Evolutionary conservation across 2,797 vertebrate species (phyloP).

Genomic region (Sarcophilus harrisii): DNA sequence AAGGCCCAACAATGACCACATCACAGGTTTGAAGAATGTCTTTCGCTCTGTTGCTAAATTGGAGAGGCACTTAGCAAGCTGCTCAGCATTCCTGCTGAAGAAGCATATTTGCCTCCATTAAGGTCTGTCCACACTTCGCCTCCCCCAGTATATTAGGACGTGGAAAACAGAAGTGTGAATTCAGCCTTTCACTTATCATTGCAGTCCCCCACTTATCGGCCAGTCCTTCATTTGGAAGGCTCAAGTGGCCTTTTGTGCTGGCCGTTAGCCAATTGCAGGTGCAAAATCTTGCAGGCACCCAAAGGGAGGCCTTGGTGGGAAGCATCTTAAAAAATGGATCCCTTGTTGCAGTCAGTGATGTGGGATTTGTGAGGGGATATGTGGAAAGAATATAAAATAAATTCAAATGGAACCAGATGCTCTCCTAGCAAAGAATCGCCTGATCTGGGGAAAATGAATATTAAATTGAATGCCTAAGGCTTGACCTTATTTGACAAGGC

Average conservation of each 20-base stretch:
- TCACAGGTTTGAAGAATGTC: constrained; percentile 66
- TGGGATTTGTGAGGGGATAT: constrained; percentile 66
- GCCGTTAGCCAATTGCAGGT: constrained; percentile 78
- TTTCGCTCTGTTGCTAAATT: constrained; percentile 75
- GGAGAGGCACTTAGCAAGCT: constrained; percentile 55
- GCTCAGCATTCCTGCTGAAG: constrained; percentile 70
- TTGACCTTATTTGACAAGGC: constrained; percentile 82
- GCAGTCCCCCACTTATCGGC: constrained; percentile 52
- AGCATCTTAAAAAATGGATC: constrained; percentile 50
- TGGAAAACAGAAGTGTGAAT: constrained; percentile 71
- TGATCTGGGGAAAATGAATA: constrained; percentile 80
- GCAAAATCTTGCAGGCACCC: constrained; percentile 70
- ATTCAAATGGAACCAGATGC: constrained; percentile 75
- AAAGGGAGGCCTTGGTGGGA: constrained; percentile 56
- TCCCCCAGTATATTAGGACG: constrained; percentile 50
- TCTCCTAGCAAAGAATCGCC: constrained; percentile 68
- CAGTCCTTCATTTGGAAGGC: constrained; percentile 68
- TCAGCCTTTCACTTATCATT: constrained; percentile 71
- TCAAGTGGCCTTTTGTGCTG: constrained; percentile 74
- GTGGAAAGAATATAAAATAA: constrained; percentile 79
- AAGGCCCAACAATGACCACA: constrained; percentile 44
- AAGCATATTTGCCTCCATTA: constrained; percentile 57
- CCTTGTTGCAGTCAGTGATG: constrained; percentile 59
- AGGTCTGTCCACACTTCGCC: constrained; percentile 48
- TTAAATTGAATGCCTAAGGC: constrained; percentile 81